Base-by-base conservation (phyloP, 2,797 vertebrate species). In the Podargus strigoides region DNA sequence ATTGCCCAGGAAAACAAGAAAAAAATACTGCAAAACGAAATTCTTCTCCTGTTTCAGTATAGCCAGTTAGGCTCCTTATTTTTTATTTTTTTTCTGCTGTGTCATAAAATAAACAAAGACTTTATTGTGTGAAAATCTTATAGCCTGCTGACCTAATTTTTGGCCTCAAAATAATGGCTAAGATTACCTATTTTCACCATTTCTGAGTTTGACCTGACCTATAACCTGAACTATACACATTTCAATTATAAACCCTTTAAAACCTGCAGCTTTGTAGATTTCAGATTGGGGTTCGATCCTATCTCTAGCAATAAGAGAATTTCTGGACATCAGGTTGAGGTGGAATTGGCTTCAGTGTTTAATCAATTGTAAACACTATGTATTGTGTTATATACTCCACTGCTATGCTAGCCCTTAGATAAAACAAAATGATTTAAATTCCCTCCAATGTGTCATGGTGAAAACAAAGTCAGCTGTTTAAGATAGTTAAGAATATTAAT, bases 401-500 rank as follows among this genome's bases (percentile, higher is more conserved):
- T 69, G 60, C 8, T 87, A 3, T 60, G 14, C 58, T 46, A 64
- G 13, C 5, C 49, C 46, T 77, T 21, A 53, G 49, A 39, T 86
- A 28, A 78, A 94, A 78, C 28, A 76, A 76, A n/a, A 80, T 37
- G 44, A 80, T 28, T 42, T 87, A 9, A 67, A 85, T 94, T 81
- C 32, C 27, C 11, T 82, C n/a, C n/a, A 34, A 22, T 19, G 19
- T 76, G 70, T 50, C 90, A 88, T 66, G 52, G 32, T 58, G 67
- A 74, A 94, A 86, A 77, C 14, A 58, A 93, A 74, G 21, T 83
- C 75, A 87, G 19, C 55, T 44, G 22, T 85, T 84, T 59, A 66
- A 91, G 12, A 81, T 22, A 85, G 58, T 67, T 87, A 24, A 24
- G 42, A 89, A 95, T 47, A 89, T 74, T 73, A 70, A 92, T 56